phyloP scores from a whole-genome alignment of 2,888 invertebrate species.

The Eupsilia transversa region DNA sequence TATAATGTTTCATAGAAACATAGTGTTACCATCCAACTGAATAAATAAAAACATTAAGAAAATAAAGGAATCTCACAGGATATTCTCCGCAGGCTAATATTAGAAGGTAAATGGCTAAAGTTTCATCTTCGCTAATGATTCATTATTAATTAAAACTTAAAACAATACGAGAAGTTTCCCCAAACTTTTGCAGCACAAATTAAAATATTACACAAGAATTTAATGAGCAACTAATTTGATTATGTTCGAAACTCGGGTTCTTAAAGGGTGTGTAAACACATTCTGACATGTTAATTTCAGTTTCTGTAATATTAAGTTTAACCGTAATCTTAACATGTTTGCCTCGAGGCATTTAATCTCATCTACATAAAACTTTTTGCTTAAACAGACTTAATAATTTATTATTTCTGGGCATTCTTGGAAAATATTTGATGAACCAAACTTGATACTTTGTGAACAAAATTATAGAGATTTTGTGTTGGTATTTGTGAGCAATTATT shows the following conservation, averaged over 20 bases:
- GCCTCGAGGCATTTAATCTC: constrained; percentile 30
- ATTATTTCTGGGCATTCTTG: constrained; percentile 33
- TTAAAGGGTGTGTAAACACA: constrained; percentile 40
- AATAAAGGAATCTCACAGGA: constrained; percentile 2
- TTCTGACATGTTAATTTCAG: constrained; percentile 37
- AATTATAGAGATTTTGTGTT: neutral
- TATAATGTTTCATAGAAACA: neutral
- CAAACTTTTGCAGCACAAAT: constrained; percentile 39
- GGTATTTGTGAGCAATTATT: constrained; percentile 10
- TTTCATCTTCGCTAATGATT: constrained; percentile 47
- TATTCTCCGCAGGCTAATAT: constrained; percentile 25
- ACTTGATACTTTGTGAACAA: constrained; percentile 10
- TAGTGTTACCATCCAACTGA: neutral
- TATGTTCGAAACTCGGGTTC: constrained; percentile 28
- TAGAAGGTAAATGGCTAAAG: constrained; percentile 45
- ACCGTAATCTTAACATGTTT: constrained; percentile 34
- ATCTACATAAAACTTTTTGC: constrained; percentile 21
- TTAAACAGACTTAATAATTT: constrained; percentile 6
- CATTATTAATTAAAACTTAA: constrained; percentile 55
- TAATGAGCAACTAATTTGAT: constrained; percentile 51
- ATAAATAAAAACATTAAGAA: constrained; percentile 23
- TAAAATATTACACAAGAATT: constrained; percentile 40
- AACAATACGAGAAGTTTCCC: constrained; percentile 47
- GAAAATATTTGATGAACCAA: constrained; percentile 30
- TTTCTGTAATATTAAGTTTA: constrained; percentile 35